Conservation (phyloP, 2,888 invertebrate genomes). For the Lathronympha strigana region DNA sequence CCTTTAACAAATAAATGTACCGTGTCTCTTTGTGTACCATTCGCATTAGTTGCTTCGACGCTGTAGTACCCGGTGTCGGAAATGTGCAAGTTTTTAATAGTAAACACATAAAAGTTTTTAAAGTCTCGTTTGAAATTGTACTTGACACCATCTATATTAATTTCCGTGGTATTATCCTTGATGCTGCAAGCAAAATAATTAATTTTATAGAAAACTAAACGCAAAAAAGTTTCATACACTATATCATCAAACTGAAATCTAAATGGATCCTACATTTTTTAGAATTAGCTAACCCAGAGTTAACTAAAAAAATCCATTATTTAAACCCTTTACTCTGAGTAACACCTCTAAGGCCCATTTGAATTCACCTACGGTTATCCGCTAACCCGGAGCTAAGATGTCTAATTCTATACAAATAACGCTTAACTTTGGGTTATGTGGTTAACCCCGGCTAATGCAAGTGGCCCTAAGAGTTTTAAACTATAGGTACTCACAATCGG, state of each 20-base stretch:
- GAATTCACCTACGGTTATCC: too few relatives aligned
- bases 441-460: too few relatives aligned
- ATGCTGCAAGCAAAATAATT: slow-evolving; percentile 15
- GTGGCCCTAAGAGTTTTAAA: not conserved
- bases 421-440: not conserved
- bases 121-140: slow-evolving; percentile 43
- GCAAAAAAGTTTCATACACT: too few relatives aligned
- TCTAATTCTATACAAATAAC: too few relatives aligned
- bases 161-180: slow-evolving; percentile 11
- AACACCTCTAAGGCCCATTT: too few relatives aligned
- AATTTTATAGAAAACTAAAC: slow-evolving; percentile 13
- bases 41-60: slow-evolving; percentile 56
- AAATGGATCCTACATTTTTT: too few relatives aligned
- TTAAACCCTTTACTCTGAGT: too few relatives aligned
- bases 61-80: slow-evolving; percentile 68
- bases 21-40: slow-evolving; percentile 48
- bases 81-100: slow-evolving; percentile 52
- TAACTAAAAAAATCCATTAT: too few relatives aligned
- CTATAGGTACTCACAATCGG: slow-evolving; percentile 55
- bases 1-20: slow-evolving; percentile 57
- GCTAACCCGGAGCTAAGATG: too few relatives aligned
- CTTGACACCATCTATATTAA: slow-evolving; percentile 46
- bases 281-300: too few relatives aligned
- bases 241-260: too few relatives aligned
- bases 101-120: slow-evolving; percentile 46